phyloP scores from a whole-genome alignment of 2,113 vertebrate genomes.

The Vombatus ursinus region DNA sequence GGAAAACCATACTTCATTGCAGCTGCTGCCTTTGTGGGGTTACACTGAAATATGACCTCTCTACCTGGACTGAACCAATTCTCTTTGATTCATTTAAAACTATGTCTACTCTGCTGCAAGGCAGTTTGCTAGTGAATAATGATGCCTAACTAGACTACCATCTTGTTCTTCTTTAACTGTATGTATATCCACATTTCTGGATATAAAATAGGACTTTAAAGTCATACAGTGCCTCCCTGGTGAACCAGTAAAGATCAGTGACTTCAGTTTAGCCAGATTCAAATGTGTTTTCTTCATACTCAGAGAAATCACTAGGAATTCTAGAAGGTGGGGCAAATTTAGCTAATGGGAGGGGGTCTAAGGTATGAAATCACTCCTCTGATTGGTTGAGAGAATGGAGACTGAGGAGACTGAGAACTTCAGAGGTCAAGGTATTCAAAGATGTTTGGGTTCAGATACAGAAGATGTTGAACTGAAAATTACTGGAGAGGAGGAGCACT shows the following conservation, averaged over 20 bases:
- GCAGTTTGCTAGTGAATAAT: constrained; percentile 4
- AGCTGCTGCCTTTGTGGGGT: too few relatives aligned
- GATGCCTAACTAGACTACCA: not conserved
- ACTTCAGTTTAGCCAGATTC: not conserved
- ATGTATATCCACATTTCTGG: too few relatives aligned
- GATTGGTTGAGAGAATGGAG: not conserved
- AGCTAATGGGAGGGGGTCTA: not conserved
- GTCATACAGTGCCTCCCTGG: not conserved
- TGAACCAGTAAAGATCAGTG: not conserved
- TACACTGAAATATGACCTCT: constrained; percentile 47
- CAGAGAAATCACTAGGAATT: not conserved
- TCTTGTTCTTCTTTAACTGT: not conserved
- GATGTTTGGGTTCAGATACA: not conserved
- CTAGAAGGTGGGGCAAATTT: not conserved
- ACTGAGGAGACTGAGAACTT: not conserved
- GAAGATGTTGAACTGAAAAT: not conserved
- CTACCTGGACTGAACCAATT: not conserved
- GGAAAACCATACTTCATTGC: too few relatives aligned
- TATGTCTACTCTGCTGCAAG: not conserved
- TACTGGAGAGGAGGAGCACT: not conserved
- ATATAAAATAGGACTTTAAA: too few relatives aligned
- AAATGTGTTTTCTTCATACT: not conserved
- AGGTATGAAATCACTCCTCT: not conserved
- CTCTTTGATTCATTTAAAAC: not conserved
- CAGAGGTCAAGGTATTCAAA: not conserved